Conservation (phyloP, 2,888 invertebrate species). For the Loripinus fragilis region DNA sequence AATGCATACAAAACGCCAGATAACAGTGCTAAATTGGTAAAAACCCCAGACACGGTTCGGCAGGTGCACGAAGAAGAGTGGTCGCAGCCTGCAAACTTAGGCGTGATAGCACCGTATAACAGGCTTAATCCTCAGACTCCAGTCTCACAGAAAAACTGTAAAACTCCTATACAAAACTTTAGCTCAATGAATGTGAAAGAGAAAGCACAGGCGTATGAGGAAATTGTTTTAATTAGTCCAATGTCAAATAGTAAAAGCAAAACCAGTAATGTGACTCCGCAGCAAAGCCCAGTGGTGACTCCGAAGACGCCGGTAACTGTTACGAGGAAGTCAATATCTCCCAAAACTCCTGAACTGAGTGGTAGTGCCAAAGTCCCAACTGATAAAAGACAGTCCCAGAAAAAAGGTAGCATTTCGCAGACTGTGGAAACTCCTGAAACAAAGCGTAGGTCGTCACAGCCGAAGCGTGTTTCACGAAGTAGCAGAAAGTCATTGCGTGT, state of each 20-base stretch:
- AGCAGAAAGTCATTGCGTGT: neutral
- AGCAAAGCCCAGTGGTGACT: neutral
- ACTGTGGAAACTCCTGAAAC: neutral
- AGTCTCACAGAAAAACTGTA: neutral
- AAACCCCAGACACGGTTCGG: neutral
- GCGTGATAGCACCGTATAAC: neutral
- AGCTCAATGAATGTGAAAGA: conserved; percentile 60
- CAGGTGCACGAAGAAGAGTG: neutral
- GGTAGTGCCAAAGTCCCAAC: conserved; percentile 14
- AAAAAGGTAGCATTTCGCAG: neutral
- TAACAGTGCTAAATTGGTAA: neutral
- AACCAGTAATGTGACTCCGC: neutral
- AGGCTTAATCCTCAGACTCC: neutral
- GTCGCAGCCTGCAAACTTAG: neutral
- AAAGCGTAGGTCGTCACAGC: neutral
- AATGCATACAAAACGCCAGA: neutral
- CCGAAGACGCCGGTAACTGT: neutral
- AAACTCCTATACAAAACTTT: conserved; percentile 40
- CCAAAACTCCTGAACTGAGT: conserved; percentile 42
- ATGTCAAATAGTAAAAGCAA: neutral
- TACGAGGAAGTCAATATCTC: conserved; percentile 12
- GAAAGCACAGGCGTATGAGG: conserved; percentile 64
- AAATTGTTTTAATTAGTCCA: conserved; percentile 57
- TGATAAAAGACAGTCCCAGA: conserved; percentile 11
- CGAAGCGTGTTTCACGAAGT: neutral